Conservation (phyloP, 2,888 invertebrate genomes). For the Mythimna ferrago region DNA sequence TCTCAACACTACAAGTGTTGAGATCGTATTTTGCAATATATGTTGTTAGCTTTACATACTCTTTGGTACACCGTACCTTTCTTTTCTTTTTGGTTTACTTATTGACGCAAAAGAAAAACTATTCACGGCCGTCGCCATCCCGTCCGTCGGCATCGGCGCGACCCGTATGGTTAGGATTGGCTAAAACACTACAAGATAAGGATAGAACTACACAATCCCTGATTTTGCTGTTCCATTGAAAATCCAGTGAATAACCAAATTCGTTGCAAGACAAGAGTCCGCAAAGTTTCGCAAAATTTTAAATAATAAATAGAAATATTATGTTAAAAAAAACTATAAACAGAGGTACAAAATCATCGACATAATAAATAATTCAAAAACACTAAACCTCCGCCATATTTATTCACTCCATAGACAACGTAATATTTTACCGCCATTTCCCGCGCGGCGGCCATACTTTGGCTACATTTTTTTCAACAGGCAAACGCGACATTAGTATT, state of each 20-base stretch:
- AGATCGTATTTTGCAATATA: too few relatives aligned
- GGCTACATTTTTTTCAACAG: conserved; percentile 69
- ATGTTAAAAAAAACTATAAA: neutral
- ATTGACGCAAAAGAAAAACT: neutral
- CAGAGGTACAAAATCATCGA: neutral
- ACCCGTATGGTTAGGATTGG: too few relatives aligned
- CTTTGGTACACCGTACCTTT: too few relatives aligned
- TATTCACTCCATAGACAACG: conserved; percentile 47
- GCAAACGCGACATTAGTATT: conserved; percentile 78
- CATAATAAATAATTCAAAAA: neutral
- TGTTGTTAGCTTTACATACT: too few relatives aligned
- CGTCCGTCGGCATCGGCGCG: neutral
- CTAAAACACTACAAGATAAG: too few relatives aligned
- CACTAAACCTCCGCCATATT: conserved; percentile 22
- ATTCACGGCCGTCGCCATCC: neutral
- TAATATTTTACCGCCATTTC: conserved; percentile 56
- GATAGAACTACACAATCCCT: too few relatives aligned
- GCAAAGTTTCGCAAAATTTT: too few relatives aligned
- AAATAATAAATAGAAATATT: neutral
- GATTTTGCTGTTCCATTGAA: too few relatives aligned
- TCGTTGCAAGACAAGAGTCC: too few relatives aligned
- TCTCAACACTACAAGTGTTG: too few relatives aligned
- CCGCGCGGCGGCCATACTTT: conserved; percentile 61
- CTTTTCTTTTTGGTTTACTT: too few relatives aligned
- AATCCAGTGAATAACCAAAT: too few relatives aligned